phyloP scores from a whole-genome alignment of 1,140 invertebrate species.

The Drosophila serrata region DNA sequence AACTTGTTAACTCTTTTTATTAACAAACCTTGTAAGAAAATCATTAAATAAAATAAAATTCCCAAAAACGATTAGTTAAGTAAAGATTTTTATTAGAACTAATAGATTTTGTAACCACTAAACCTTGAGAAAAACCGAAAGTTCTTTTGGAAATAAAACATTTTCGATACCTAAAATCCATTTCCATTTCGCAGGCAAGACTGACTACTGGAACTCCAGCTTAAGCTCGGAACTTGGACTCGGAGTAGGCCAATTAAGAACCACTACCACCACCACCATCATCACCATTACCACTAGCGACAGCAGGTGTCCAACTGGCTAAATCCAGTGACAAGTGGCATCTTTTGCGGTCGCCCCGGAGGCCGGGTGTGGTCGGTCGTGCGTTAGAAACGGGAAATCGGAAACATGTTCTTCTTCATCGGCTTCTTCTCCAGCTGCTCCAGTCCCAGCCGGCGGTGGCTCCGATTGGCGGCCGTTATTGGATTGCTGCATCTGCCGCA shows the following conservation, averaged over 20 bases:
- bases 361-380: constrained; percentile 33
- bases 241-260: constrained; percentile 66
- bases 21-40: neutral
- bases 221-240: constrained; percentile 31
- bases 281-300: neutral
- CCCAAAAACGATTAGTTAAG: neutral
- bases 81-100: neutral
- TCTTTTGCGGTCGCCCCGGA: constrained; percentile 66
- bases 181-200: constrained; percentile 43
- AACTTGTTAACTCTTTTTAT: no score
- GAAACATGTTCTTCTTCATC: constrained; percentile 78
- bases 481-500: constrained; percentile 65
- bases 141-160: neutral
- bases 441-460: neutral
- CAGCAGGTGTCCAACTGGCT: constrained; percentile 31
- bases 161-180: neutral
- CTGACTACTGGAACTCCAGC: neutral
- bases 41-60: neutral
- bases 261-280: constrained; percentile 37
- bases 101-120: neutral
- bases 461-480: constrained; percentile 53
- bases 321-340: constrained; percentile 56
- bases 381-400: constrained; percentile 71
- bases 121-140: neutral
- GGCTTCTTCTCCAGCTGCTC: constrained; percentile 46